phyloP scores from a whole-genome alignment of 2,888 invertebrate species.

The Euzophera pinguis region DNA sequence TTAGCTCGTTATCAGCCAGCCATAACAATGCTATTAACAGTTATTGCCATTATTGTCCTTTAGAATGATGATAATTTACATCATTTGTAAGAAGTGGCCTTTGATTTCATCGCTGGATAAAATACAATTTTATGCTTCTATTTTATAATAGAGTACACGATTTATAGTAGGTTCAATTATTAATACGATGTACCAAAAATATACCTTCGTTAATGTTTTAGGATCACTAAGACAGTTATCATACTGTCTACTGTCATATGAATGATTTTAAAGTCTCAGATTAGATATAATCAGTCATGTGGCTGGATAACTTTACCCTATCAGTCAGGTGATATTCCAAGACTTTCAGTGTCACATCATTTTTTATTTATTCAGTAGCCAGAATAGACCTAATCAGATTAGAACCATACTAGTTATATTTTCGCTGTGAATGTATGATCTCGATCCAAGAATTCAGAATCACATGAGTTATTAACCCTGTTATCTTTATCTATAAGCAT shows the following conservation, averaged over 20 bases:
- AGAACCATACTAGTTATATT: neutral
- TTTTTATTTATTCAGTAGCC: neutral
- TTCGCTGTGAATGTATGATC: neutral
- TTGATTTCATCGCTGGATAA: neutral
- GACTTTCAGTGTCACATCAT: constrained; percentile 1
- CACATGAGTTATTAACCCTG: constrained; percentile 3
- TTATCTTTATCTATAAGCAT: neutral
- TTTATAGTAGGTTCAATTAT: too few relatives aligned
- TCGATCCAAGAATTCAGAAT: neutral
- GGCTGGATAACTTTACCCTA: constrained; percentile 13
- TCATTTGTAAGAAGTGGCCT: neutral
- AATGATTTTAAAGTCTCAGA: constrained; percentile 24
- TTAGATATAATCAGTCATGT: constrained; percentile 29
- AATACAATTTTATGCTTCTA: neutral
- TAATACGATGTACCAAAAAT: neutral
- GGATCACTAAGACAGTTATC: constrained; percentile 8
- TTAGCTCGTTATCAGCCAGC: constrained; percentile 32
- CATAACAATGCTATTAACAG: constrained; percentile 26
- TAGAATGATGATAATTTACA: neutral
- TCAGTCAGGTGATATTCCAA: constrained; percentile 20
- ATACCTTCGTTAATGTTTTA: constrained; percentile 24
- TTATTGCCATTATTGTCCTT: constrained; percentile 12
- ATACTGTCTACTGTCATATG: constrained; percentile 18
- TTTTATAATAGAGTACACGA: too few relatives aligned
- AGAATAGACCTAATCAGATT: neutral